Conservation (phyloP, 2,888 invertebrate genomes). For the Chelonus formosanus region DNA sequence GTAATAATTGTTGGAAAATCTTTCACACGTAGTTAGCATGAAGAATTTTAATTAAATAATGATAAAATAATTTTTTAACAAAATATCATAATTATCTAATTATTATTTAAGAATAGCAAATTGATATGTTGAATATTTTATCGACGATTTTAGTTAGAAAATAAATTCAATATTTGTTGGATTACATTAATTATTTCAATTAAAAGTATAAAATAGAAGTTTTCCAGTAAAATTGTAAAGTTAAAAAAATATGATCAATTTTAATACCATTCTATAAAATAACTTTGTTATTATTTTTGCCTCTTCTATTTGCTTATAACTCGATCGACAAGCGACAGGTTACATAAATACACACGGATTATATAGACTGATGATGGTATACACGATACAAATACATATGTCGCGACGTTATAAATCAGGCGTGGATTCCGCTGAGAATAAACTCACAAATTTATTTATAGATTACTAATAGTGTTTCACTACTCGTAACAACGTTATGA, state of each 20-base stretch:
- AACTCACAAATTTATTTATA: conserved; percentile 15
- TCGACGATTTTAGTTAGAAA: no score
- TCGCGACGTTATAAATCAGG: conserved; percentile 7
- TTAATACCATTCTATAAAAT: background rate
- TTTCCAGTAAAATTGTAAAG: no score
- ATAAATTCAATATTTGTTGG: no score
- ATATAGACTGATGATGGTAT: conserved; percentile 12
- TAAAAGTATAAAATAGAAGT: no score
- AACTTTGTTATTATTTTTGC: background rate
- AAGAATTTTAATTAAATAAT: no score
- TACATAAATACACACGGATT: conserved; percentile 19
- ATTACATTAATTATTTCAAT: no score
- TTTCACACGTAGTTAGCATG: no score
- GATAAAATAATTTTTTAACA: no score
- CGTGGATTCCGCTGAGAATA: conserved; percentile 6
- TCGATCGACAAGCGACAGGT: conserved; percentile 14
- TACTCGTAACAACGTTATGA: conserved; percentile 3
- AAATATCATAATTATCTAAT: no score
- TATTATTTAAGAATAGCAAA: no score
- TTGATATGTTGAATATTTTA: no score
- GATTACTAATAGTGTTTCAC: conserved; percentile 9
- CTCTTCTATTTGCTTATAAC: conserved; percentile 8
- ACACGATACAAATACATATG: conserved; percentile 2
- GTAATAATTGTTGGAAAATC: no score
- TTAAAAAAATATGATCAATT: background rate